A percentile compares a stretch with the other conserved stretches of the same genome.
These are phyloP conservation scores for Chrysolina americana DNA, from an alignment of 2,888 invertebrate genomes.

Conservation along the genomic window DNA sequence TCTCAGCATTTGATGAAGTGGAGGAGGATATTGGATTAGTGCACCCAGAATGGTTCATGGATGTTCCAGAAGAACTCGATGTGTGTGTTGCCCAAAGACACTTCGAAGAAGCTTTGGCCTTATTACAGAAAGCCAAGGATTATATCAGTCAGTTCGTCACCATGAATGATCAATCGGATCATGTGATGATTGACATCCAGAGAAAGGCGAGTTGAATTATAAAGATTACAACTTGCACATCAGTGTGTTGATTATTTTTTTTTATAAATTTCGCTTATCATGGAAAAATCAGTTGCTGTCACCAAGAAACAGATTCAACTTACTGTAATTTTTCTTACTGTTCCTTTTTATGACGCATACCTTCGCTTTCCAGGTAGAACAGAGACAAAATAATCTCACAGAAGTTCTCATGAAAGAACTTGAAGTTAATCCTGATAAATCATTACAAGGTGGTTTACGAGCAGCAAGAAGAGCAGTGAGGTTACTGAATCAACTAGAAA, in stretches of 20 bases:
- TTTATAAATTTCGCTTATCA: too few species aligned
- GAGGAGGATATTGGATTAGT: conserved; percentile 64
- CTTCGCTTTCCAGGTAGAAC: conserved; percentile 73
- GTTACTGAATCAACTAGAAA: conserved; percentile 84
- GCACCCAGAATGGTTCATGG: conserved; percentile 89
- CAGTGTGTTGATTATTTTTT: too few species aligned
- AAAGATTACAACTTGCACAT: background rate
- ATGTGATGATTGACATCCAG: conserved; percentile 71
- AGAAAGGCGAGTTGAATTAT: conserved; percentile 58
- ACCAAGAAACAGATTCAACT: too few species aligned
- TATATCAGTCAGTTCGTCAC: conserved; percentile 68
- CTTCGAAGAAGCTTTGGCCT: conserved; percentile 91
- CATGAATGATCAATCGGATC: conserved; percentile 66
- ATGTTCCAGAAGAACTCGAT: conserved; percentile 94
- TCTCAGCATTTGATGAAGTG: conserved; percentile 68
- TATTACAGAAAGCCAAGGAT: conserved; percentile 80
- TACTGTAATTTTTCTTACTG: background rate
- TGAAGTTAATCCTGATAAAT: conserved; percentile 91
- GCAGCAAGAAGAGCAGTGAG: conserved; percentile 88
- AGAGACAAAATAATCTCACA: conserved; percentile 83
- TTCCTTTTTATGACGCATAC: too few species aligned
- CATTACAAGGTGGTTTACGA: conserved; percentile 89
- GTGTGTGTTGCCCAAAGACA: conserved; percentile 95
- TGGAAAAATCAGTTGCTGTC: too few species aligned
- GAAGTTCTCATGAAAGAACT: conserved; percentile 91